These are phyloP conservation scores for Parascotia fuliginaria DNA, from an alignment of 2,888 invertebrate genomes.

Conservation along the genomic window DNA sequence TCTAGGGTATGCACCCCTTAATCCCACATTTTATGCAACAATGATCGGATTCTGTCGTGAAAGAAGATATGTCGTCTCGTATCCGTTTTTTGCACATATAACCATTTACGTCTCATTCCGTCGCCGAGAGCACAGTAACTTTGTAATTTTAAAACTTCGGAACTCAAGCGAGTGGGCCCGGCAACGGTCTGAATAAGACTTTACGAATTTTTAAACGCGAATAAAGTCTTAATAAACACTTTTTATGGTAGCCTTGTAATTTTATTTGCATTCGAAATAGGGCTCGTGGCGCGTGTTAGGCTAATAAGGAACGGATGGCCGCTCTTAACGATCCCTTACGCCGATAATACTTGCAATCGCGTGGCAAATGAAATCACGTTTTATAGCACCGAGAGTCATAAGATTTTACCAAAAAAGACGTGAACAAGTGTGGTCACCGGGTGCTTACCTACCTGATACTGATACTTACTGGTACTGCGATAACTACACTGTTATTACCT, in stretches of 20 bases:
- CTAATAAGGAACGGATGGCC: conserved; percentile 79
- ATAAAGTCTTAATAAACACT: conserved; percentile 83
- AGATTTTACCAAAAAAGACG: conserved; percentile 58
- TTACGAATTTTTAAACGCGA: conserved; percentile 80
- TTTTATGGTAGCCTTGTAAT: conserved; percentile 79
- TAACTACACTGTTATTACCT: conserved; percentile 25
- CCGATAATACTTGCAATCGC: conserved; percentile 67
- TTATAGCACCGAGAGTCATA: conserved; percentile 63
- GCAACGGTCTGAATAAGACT: conserved; percentile 73
- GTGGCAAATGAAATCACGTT: conserved; percentile 69
- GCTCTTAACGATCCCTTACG: conserved; percentile 70
- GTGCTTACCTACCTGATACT: conserved; percentile 40
- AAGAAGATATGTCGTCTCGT: conserved; percentile 67
- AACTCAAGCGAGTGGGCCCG: conserved; percentile 66
- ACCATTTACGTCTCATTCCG: conserved; percentile 79
- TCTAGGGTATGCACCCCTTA: conserved; percentile 63
- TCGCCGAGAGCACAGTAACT: conserved; percentile 67
- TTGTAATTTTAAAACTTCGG: conserved; percentile 78
- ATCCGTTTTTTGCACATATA: conserved; percentile 68
- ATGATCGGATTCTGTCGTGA: conserved; percentile 71
- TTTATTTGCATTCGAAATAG: conserved; percentile 81
- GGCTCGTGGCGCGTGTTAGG: conserved; percentile 74
- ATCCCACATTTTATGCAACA: conserved; percentile 73
- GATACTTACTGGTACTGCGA: conserved; percentile 31
- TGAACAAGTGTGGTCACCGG: conserved; percentile 51